phyloP scores from a whole-genome alignment of 2,113 vertebrate genomes.

The Cyprinus carpio region DNA sequence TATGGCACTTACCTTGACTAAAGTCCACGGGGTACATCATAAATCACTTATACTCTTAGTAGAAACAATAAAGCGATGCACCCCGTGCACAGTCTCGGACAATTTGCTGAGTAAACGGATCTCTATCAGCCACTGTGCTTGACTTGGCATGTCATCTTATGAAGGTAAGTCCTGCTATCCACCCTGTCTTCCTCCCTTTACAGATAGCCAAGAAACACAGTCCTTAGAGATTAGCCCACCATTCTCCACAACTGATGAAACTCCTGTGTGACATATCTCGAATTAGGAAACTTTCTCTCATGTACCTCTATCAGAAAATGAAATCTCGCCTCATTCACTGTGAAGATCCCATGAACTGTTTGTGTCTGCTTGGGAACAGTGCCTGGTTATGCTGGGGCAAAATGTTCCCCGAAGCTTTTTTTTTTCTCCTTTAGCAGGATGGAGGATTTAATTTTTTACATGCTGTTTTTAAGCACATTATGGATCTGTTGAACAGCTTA shows the following conservation, averaged over 20 bases:
- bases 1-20: conserved; percentile 5
- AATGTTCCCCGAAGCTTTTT: conserved; percentile 31
- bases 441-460: conserved; percentile 8
- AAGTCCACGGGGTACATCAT: neutral
- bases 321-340: conserved; percentile 60
- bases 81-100: neutral
- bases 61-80: neutral
- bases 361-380: conserved; percentile 49
- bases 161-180: conserved; percentile 38
- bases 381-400: conserved; percentile 35
- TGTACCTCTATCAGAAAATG: conserved; percentile 67
- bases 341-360: conserved; percentile 44
- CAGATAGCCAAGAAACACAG: conserved; percentile 36
- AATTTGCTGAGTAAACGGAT: conserved; percentile 49
- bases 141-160: conserved; percentile 45
- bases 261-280: conserved; percentile 52
- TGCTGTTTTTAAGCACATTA: conserved; percentile 44
- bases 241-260: conserved; percentile 54
- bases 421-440: neutral
- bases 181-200: conserved; percentile 47
- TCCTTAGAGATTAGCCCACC: conserved; percentile 19
- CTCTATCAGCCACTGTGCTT: conserved; percentile 46
- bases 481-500: conserved; percentile 27
- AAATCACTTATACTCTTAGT: neutral
- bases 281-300: conserved; percentile 51